Evolutionary conservation across 2,113 vertebrate species (phyloP).

Genomic region (Rousettus leschenaultii): DNA sequence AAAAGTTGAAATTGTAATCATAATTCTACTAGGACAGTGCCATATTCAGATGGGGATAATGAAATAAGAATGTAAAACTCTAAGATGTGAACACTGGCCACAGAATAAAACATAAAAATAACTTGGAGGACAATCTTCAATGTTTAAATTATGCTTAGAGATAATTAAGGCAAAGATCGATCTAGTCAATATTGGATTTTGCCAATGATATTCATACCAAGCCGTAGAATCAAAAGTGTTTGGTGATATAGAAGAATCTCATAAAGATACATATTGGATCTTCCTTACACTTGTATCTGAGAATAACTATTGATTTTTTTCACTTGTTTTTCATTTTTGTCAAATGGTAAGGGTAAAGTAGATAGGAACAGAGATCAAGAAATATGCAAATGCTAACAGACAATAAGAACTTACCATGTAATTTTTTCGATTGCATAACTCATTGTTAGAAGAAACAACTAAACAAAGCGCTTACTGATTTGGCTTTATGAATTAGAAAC

Average conservation of each 20-base stretch:
- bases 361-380: not conserved
- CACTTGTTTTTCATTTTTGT: not conserved
- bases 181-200: not conserved
- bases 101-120: not conserved
- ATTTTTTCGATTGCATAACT: not conserved
- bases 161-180: not conserved
- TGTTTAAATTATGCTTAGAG: not conserved
- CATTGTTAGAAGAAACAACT: not conserved
- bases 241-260: not conserved
- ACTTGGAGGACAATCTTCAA: not conserved
- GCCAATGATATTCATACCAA: not conserved
- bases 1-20: not conserved
- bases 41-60: not conserved
- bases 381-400: not conserved
- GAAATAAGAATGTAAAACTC: not conserved
- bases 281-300: not conserved
- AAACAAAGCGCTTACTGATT: not conserved
- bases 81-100: not conserved
- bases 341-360: not conserved
- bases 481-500: not conserved
- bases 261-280: not conserved
- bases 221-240: not conserved
- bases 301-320: not conserved
- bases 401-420: not conserved
- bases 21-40: not conserved